Evolutionary conservation across 2,888 invertebrate genomes (phyloP).

Genomic region (Melinaea menophilus): DNA sequence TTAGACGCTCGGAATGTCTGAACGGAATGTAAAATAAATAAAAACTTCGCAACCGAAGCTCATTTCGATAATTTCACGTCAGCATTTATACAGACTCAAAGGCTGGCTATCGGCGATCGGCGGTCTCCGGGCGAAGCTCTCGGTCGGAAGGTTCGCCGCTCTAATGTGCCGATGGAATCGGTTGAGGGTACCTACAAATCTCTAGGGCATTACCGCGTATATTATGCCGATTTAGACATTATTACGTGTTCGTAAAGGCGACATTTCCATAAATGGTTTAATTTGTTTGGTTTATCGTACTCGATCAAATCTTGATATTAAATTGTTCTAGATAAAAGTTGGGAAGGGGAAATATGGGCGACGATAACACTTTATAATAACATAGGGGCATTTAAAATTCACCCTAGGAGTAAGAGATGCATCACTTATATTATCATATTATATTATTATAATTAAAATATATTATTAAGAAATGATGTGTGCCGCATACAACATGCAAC

Average conservation of each 20-base stretch:
- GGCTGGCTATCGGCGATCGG: slow-evolving; percentile 1
- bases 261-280: neutral
- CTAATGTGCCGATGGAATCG: slow-evolving; percentile 18
- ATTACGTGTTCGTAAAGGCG: slow-evolving; percentile 10
- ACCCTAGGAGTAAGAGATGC: slow-evolving; percentile 6
- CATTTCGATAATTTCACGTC: slow-evolving; percentile 8
- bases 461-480: too few relatives aligned
- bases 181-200: slow-evolving; percentile 17
- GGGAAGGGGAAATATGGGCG: slow-evolving; percentile 17
- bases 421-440: neutral
- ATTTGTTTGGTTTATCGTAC: slow-evolving; percentile 14
- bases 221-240: slow-evolving; percentile 9
- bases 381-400: slow-evolving; percentile 18
- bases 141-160: slow-evolving; percentile 10
- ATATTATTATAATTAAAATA: too few relatives aligned
- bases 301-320: slow-evolving; percentile 17
- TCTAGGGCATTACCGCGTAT: slow-evolving; percentile 8
- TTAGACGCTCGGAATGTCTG: neutral
- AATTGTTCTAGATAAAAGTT: slow-evolving; percentile 21
- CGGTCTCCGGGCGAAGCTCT: neutral
- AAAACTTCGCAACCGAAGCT: neutral
- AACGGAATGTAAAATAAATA: neutral
- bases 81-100: slow-evolving; percentile 3
- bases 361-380: slow-evolving; percentile 18
- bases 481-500: too few relatives aligned